Conservation (phyloP, 2,888 invertebrate genomes). For the Colostygia pectinataria region DNA sequence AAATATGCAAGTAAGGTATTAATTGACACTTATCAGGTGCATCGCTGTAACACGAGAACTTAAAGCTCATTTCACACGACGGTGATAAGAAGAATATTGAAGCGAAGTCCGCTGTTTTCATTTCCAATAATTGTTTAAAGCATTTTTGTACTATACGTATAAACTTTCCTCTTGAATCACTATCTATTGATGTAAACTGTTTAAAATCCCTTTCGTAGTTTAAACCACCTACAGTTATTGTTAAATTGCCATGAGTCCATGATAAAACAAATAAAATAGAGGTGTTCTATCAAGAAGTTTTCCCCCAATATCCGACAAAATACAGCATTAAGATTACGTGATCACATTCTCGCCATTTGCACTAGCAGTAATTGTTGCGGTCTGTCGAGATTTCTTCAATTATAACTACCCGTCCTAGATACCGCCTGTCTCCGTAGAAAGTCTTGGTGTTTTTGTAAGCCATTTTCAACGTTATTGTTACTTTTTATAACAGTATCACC, state of each 20-base stretch:
- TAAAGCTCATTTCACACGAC: neutral
- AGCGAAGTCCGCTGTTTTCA: no score
- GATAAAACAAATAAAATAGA: no score
- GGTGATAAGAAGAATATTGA: no score
- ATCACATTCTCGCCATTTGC: constrained; percentile 24
- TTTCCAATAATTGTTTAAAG: no score
- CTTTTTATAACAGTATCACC: constrained; percentile 18
- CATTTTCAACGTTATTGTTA: constrained; percentile 15
- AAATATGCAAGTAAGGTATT: constrained; percentile 16
- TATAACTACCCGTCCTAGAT: constrained; percentile 53
- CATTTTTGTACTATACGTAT: no score
- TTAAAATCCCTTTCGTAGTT: no score
- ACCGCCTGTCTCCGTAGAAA: constrained; percentile 52
- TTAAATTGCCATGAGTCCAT: no score
- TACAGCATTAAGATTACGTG: neutral
- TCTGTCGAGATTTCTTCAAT: constrained; percentile 67
- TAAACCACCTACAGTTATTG: no score
- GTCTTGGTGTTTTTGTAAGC: constrained; percentile 39
- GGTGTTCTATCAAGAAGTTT: no score
- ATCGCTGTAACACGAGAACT: constrained; percentile 32
- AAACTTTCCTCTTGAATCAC: no score
- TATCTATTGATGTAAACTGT: no score
- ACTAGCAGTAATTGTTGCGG: constrained; percentile 46
- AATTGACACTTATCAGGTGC: constrained; percentile 22
- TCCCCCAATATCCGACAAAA: no score